phyloP scores from a whole-genome alignment of 2,888 invertebrate genomes.

The Epistrophella euchroma region DNA sequence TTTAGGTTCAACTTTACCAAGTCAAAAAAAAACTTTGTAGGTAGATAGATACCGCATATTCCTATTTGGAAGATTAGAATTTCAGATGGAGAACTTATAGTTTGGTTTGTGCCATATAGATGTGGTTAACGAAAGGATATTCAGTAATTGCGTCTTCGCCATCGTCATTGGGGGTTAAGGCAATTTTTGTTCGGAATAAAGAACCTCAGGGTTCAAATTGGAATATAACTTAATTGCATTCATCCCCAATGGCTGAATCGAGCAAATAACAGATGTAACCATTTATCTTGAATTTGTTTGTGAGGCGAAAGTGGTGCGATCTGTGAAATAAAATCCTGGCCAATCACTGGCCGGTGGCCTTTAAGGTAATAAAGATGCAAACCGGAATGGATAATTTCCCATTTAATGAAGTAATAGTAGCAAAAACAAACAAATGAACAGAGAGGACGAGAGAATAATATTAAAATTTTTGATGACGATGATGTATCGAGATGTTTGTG shows the following conservation, averaged over 20 bases:
- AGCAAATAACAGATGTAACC: background rate
- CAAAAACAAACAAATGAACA: background rate
- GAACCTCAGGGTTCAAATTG: slow-evolving; percentile 9
- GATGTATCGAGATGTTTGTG: background rate
- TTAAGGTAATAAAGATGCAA: background rate
- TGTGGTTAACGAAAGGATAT: slow-evolving; percentile 10
- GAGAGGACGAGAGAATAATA: background rate
- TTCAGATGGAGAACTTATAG: background rate
- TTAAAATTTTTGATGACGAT: background rate
- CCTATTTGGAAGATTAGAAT: background rate
- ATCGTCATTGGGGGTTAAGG: background rate
- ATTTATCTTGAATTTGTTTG: background rate
- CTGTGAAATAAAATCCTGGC: background rate
- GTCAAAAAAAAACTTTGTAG: background rate
- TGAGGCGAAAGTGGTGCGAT: background rate
- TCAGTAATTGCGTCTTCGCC: background rate
- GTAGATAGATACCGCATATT: background rate
- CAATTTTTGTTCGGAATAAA: slow-evolving; percentile 4
- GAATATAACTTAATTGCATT: slow-evolving; percentile 15
- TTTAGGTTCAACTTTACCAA: slow-evolving; percentile 5
- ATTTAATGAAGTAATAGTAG: slow-evolving; percentile 5
- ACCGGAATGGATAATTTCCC: background rate
- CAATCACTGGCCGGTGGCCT: background rate
- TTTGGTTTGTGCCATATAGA: background rate
- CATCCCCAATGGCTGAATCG: background rate